Evolutionary conservation across 1,140 invertebrate genomes (phyloP).

Genomic region (Brevipalpus yothersi): DNA sequence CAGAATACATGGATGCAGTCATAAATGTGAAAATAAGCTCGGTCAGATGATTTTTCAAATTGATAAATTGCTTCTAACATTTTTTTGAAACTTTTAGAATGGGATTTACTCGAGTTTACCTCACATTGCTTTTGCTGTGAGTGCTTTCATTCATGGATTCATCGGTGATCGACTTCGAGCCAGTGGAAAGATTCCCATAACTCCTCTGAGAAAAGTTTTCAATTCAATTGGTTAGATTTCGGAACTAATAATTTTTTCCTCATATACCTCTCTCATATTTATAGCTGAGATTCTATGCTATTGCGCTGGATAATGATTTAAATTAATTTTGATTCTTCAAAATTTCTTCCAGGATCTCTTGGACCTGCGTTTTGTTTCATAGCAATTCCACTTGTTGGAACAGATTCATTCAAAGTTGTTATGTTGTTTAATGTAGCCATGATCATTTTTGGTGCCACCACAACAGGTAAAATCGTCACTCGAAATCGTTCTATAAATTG

Average conservation of each 20-base stretch:
- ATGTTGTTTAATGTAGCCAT: conserved; percentile 35
- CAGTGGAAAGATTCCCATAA: conserved; percentile 4
- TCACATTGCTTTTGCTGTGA: conserved; percentile 26
- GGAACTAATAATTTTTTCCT: not conserved
- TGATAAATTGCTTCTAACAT: no score
- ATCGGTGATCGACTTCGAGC: conserved; percentile 23
- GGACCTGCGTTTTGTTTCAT: conserved; percentile 32
- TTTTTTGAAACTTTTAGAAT: conserved; percentile 19
- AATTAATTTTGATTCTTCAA: not conserved
- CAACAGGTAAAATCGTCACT: no score
- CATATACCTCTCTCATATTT: no score
- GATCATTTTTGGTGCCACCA: conserved; percentile 29
- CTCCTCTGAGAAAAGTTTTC: conserved; percentile 10
- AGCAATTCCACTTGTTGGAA: conserved; percentile 4
- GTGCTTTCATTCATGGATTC: conserved; percentile 23
- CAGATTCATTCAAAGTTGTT: not conserved
- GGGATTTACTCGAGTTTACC: conserved; percentile 30
- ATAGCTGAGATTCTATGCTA: no score
- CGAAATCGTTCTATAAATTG: no score
- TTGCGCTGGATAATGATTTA: no score
- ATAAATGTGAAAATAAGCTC: conserved; percentile 60
- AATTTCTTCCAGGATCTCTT: conserved; percentile 19
- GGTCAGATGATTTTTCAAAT: conserved; percentile 21
- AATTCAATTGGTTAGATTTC: conserved; percentile 10
- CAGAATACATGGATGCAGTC: conserved; percentile 76